A percentile compares a stretch with the other conserved stretches of the same genome.
phyloP scores from a whole-genome alignment of 2,797 vertebrate species.

The Astyanax mexicanus region DNA sequence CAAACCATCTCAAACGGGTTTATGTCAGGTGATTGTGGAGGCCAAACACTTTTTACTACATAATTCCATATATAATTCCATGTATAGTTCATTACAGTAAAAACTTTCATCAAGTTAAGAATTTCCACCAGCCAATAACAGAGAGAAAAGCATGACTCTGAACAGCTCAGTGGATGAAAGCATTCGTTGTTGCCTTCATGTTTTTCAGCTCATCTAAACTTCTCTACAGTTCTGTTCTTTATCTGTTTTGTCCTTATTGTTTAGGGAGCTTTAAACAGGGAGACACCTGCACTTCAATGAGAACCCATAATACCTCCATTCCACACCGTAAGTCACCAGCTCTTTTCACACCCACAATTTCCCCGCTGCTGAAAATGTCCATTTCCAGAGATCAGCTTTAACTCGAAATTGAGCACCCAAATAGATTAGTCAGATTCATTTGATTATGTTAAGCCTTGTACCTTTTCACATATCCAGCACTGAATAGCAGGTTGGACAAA shows the following conservation, averaged over 20 bases:
- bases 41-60: no score
- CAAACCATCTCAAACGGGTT: no score
- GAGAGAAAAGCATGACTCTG: neutral
- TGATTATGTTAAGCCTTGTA: slow-evolving; percentile 92
- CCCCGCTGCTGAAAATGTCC: slow-evolving; percentile 42
- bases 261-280: slow-evolving; percentile 24
- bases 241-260: slow-evolving; percentile 26
- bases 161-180: neutral
- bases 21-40: no score
- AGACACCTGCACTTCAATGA: slow-evolving; percentile 42
- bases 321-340: slow-evolving; percentile 41
- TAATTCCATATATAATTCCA: no score
- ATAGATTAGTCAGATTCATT: slow-evolving; percentile 91
- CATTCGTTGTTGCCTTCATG: neutral
- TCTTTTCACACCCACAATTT: slow-evolving; percentile 33
- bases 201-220: neutral
- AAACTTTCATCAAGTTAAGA: no score
- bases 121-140: neutral
- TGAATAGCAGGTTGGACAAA: slow-evolving; percentile 90
- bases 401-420: slow-evolving; percentile 91
- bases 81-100: no score
- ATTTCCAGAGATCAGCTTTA: slow-evolving; percentile 70
- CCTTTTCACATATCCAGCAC: slow-evolving; percentile 81
- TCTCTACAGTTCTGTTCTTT: neutral
- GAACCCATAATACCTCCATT: slow-evolving; percentile 38